Percentiles rank a stretch among this genome's conserved stretches.
Conservation (phyloP, 2,888 invertebrate species). For the Drosophila anceps region DNA sequence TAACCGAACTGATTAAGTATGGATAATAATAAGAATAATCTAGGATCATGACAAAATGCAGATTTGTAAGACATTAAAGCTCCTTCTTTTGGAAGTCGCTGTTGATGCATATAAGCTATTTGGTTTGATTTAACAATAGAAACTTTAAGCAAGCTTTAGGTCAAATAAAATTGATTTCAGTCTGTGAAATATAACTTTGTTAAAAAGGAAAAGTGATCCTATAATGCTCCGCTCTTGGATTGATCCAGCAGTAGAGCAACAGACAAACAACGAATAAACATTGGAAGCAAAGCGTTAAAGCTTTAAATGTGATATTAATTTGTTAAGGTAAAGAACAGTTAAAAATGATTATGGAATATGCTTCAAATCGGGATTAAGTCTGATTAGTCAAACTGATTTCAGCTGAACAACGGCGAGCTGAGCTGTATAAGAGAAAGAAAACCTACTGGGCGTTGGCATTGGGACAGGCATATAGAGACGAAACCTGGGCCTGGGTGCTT, state of each 20-base stretch:
- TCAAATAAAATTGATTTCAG: background rate
- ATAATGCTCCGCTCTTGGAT: background rate
- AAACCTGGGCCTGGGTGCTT: slow-evolving; percentile 55
- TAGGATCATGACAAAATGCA: background rate
- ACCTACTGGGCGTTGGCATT: slow-evolving; percentile 72
- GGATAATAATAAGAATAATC: too few relatives aligned
- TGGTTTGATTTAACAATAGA: background rate
- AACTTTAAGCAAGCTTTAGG: background rate
- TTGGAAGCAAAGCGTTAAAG: background rate
- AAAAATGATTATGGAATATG: background rate
- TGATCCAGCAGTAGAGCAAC: background rate
- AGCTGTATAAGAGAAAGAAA: background rate
- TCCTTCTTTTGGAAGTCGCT: background rate
- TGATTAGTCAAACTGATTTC: background rate
- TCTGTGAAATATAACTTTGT: background rate
- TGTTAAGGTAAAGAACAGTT: background rate
- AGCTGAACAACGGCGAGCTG: slow-evolving; percentile 7
- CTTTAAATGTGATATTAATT: background rate
- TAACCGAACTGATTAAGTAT: background rate
- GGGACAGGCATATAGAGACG: slow-evolving; percentile 70
- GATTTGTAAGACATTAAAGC: background rate
- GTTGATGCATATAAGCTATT: background rate
- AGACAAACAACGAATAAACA: background rate
- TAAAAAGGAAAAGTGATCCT: background rate
- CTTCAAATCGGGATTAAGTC: background rate